Evolutionary conservation across 1,140 invertebrate species (phyloP).

Genomic region (Gryllus bimaculatus): DNA sequence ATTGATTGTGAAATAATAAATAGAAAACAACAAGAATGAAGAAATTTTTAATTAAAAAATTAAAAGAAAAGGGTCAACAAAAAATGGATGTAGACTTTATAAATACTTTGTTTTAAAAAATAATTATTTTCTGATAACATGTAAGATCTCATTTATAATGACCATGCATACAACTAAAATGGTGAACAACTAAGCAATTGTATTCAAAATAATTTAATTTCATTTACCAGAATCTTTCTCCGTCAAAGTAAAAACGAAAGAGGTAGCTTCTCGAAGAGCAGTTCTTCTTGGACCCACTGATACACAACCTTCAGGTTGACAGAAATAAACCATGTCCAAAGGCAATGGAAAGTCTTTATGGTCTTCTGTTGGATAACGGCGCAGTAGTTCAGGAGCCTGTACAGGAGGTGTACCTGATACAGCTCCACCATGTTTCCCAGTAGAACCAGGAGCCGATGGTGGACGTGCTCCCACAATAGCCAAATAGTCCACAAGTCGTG

Average conservation of each 20-base stretch:
- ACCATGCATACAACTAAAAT: too few species aligned
- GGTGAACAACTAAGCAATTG: too few species aligned
- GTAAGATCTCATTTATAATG: not conserved
- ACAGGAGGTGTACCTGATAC: conserved; percentile 56
- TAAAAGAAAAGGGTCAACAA: too few species aligned
- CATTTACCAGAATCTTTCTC: conserved; percentile 91
- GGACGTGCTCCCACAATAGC: conserved; percentile 86
- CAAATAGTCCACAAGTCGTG: conserved; percentile 86
- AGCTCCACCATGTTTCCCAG: conserved; percentile 45
- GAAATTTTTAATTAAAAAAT: too few species aligned
- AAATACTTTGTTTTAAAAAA: too few species aligned
- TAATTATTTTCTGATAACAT: not conserved
- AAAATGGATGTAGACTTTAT: too few species aligned
- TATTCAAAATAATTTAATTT: too few species aligned
- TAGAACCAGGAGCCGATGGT: conserved; percentile 35
- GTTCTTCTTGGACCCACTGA: conserved; percentile 79
- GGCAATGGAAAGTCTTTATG: conserved; percentile 96
- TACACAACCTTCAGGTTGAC: conserved; percentile 96
- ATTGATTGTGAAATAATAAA: too few species aligned
- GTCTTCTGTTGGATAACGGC: conserved; percentile 94
- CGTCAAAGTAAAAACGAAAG: conserved; percentile 96
- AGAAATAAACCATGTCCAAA: conserved; percentile 97
- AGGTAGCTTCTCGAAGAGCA: conserved; percentile 78
- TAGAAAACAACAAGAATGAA: too few species aligned
- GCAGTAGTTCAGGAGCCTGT: conserved; percentile 77